A percentile compares a stretch with the other conserved stretches of the same genome.
These are phyloP conservation scores for Paralichthys olivaceus DNA, from an alignment of 2,113 vertebrate genomes.

Conservation along the genomic window DNA sequence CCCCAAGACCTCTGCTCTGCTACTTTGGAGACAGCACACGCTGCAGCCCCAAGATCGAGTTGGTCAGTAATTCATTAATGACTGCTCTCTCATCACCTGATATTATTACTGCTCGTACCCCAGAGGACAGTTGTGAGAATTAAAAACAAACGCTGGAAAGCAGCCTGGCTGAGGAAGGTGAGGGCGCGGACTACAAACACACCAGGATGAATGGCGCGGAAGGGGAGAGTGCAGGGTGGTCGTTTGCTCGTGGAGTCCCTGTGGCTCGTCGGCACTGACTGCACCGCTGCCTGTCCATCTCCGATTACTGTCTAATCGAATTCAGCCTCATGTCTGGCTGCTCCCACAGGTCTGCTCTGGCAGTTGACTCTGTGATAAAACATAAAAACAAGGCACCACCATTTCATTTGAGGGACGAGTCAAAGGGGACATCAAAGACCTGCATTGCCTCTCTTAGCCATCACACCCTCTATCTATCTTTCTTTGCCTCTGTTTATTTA, in stretches of 20 bases:
- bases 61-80: constrained; percentile 59
- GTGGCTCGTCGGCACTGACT: constrained; percentile 53
- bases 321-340: constrained; percentile 78
- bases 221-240: constrained; percentile 50
- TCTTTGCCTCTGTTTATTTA: constrained; percentile 52
- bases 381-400: constrained; percentile 78
- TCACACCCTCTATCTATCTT: constrained; percentile 28
- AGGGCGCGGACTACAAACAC: constrained; percentile 21
- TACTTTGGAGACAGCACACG: constrained; percentile 38
- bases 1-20: constrained; percentile 27
- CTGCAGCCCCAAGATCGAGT: constrained; percentile 24
- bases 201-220: constrained; percentile 12
- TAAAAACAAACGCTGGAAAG: constrained; percentile 47
- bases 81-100: constrained; percentile 50
- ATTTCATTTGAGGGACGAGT: constrained; percentile 72
- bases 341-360: constrained; percentile 73
- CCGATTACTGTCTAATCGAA: constrained; percentile 79
- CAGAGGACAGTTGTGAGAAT: constrained; percentile 24
- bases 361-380: constrained; percentile 79
- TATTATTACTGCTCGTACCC: constrained; percentile 43
- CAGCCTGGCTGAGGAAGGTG: background rate
- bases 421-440: constrained; percentile 71
- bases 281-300: constrained; percentile 70
- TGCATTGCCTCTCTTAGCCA: constrained; percentile 43
- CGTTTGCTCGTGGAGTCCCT: constrained; percentile 68